phyloP scores from a whole-genome alignment of 2,113 vertebrate species.

The Laterallus jamaicensis region DNA sequence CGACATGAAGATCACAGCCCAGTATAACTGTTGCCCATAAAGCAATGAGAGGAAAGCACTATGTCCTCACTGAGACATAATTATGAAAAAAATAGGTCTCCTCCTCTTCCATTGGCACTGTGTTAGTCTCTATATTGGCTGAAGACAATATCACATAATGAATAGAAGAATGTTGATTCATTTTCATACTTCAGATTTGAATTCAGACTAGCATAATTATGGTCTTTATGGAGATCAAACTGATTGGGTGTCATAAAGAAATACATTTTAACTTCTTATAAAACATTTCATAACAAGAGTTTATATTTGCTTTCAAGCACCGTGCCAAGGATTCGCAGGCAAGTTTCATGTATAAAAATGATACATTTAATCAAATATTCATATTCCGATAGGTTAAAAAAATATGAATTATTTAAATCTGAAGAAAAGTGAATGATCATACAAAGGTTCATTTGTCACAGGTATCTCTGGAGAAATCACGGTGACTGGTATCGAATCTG shows the following conservation, averaged over 20 bases:
- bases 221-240: constrained; percentile 51
- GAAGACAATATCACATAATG: constrained; percentile 51
- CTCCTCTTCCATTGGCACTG: neutral
- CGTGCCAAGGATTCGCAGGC: neutral
- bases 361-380: neutral
- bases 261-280: neutral
- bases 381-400: neutral
- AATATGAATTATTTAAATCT: neutral
- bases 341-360: neutral
- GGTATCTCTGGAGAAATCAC: constrained; percentile 14
- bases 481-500: neutral
- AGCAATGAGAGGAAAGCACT: neutral
- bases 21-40: fast-evolving
- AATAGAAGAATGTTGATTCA: constrained; percentile 15
- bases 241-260: constrained; percentile 8
- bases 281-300: neutral
- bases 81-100: neutral
- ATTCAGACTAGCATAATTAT: constrained; percentile 46
- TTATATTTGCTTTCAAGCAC: neutral
- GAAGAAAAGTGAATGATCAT: neutral
- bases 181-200: constrained; percentile 34
- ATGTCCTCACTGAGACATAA: neutral
- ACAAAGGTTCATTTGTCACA: neutral
- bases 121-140: constrained; percentile 18
- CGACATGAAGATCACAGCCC: neutral